These are phyloP conservation scores for Sebastes fasciatus DNA, from an alignment of 2,113 vertebrate species.

Conservation along the genomic window DNA sequence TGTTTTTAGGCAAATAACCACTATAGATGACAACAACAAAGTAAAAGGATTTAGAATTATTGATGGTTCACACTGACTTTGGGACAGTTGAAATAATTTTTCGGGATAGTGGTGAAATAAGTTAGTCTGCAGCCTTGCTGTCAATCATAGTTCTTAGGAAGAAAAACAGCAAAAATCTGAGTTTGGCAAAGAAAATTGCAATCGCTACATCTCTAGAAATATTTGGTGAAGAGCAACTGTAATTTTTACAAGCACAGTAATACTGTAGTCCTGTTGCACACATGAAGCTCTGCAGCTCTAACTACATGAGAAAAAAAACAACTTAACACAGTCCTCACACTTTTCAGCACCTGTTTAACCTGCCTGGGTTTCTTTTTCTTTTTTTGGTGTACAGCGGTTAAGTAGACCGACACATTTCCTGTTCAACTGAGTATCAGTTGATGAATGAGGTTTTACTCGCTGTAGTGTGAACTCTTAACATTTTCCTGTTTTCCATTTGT, in stretches of 20 bases:
- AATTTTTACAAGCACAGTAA: background rate
- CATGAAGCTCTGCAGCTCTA: constrained; percentile 18
- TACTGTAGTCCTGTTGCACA: background rate
- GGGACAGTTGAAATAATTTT: no score
- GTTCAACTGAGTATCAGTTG: background rate
- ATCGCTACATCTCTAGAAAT: background rate
- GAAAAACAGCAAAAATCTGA: no score
- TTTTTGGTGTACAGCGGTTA: background rate
- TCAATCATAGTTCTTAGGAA: no score
- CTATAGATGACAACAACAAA: no score
- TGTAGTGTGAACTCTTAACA: background rate
- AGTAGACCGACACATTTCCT: constrained; percentile 37
- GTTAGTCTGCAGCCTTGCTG: no score
- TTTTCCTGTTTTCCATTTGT: constrained; percentile 15
- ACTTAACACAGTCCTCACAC: constrained; percentile 19
- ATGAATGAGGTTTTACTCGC: constrained; percentile 6
- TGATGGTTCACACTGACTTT: no score
- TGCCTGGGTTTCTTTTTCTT: constrained; percentile 4
- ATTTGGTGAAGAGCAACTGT: background rate
- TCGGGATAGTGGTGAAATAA: no score
- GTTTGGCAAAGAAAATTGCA: no score
- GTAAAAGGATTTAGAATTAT: no score
- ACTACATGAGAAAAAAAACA: constrained; percentile 31
- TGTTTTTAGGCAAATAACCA: no score
- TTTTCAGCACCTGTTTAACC: background rate